Evolutionary conservation across 2,888 invertebrate species (phyloP), one percentile per base, ranked within the genome.

Genomic region (Heliconius charithonia): DNA sequence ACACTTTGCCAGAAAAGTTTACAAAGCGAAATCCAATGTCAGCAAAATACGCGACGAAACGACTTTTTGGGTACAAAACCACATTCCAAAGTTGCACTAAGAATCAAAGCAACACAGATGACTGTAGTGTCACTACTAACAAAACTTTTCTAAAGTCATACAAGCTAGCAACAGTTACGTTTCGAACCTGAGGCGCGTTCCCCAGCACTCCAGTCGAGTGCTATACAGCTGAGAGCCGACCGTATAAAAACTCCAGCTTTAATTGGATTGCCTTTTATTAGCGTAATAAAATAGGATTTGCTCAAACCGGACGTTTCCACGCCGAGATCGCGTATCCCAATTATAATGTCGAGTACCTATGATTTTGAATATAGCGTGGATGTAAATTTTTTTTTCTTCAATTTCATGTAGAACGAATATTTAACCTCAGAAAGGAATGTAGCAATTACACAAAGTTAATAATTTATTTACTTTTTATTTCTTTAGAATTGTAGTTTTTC

Each of bases 181-280:
- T 85, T 82, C 85, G 84, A 86, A 90, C 89, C 87, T 89, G 88
- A 89, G 84, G 89, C 87, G 84, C 84, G 73, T 77, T 73, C 82
- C 81, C 82, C 75, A 74, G 84, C 87, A 83, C 91, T 89, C 85
- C 78, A 86, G 83, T 88, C 83, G 81, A 92, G 91, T 77, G 88
- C 88, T 85, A 90, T 90, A 87, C 84, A 86, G 80, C 79, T 81
- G 89, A 86, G 77, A 77, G 86, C 84, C 85, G 86, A 87, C 87
- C 87, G 90, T 91, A 92, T 93, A 93, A 77, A 93, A 93, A 93
- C 89, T 88, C 87, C 87, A 84, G 87, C 88, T 91, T 92, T 94
- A 93, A 94, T 94, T 94, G 94, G 92, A 93, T 91, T 90, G 92
- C 90, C 89, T 92, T 94, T 94, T 94, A 93, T 93, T 93, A 92